Evolutionary conservation across 2,797 vertebrate species (phyloP).

Genomic region (Hippoglossus hippoglossus): DNA sequence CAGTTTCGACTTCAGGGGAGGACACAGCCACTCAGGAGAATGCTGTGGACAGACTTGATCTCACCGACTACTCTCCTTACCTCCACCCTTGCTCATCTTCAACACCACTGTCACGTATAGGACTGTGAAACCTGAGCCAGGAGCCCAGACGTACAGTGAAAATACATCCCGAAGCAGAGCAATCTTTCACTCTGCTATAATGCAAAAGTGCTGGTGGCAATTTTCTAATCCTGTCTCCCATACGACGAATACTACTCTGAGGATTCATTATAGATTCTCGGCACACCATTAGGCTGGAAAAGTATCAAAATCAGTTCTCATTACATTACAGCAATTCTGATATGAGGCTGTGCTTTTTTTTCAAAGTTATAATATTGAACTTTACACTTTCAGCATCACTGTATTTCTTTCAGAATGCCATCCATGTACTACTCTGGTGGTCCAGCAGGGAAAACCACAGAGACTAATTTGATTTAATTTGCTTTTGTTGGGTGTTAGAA

Average conservation of each 20-base stretch:
- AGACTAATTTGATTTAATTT: too few species aligned
- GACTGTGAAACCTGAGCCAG: slow-evolving; percentile 30
- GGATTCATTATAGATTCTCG: slow-evolving; percentile 30
- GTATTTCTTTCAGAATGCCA: background rate
- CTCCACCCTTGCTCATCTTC: slow-evolving; percentile 13
- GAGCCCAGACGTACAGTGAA: slow-evolving; percentile 4
- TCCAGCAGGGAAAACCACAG: too few species aligned
- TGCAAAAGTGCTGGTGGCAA: slow-evolving; percentile 20
- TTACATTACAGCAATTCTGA: background rate
- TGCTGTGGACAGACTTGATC: slow-evolving; percentile 17
- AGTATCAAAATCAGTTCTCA: background rate
- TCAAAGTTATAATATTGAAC: background rate
- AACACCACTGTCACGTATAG: slow-evolving; percentile 22
- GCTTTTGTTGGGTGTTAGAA: too few species aligned
- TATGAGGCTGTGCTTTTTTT: background rate
- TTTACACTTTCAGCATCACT: background rate
- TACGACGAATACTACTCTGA: slow-evolving; percentile 10
- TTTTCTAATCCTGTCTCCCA: slow-evolving; percentile 16
- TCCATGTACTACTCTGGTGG: too few species aligned
- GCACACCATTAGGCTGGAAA: background rate
- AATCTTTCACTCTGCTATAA: slow-evolving; percentile 13
- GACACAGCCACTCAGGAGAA: slow-evolving; percentile 46
- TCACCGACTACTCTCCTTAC: too few species aligned
- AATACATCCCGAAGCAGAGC: slow-evolving; percentile 16
- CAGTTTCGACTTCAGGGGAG: slow-evolving; percentile 18